phyloP scores from a whole-genome alignment of 2,113 vertebrate species.

The Charina bottae region DNA sequence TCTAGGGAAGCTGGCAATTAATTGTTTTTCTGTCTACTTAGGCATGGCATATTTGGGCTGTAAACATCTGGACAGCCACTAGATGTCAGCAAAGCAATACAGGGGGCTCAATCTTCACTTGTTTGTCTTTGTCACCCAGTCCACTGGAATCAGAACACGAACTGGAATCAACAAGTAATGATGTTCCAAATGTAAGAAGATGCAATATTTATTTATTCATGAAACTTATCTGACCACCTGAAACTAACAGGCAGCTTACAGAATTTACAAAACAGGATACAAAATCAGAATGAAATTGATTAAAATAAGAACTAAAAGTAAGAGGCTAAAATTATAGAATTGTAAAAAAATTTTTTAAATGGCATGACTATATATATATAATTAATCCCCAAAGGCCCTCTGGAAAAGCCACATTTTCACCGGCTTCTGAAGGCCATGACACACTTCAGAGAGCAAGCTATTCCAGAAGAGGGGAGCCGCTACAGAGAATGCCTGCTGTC shows the following conservation, averaged over 20 bases:
- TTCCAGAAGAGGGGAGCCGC: background rate
- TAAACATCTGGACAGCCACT: background rate
- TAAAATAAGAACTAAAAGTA: background rate
- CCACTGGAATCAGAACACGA: background rate
- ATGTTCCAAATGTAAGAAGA: background rate
- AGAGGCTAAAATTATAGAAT: background rate
- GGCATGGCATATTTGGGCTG: background rate
- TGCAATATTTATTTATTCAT: background rate
- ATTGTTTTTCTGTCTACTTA: constrained; percentile 22
- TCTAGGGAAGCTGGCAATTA: background rate
- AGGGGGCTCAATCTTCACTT: background rate
- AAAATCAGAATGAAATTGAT: background rate
- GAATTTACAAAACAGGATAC: background rate
- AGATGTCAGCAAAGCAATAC: background rate
- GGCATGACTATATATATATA: background rate
- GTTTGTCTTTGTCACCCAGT: background rate
- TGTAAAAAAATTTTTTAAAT: background rate
- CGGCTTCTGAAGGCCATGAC: background rate
- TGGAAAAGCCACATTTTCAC: background rate
- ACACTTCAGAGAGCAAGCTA: background rate
- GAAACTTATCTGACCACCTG: background rate
- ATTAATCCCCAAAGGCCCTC: background rate
- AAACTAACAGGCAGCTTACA: background rate
- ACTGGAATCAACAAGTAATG: background rate
- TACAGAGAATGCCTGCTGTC: background rate